These are phyloP conservation scores for Ypsolopha scabrella DNA, from an alignment of 2,888 invertebrate species.

Conservation along the genomic window DNA sequence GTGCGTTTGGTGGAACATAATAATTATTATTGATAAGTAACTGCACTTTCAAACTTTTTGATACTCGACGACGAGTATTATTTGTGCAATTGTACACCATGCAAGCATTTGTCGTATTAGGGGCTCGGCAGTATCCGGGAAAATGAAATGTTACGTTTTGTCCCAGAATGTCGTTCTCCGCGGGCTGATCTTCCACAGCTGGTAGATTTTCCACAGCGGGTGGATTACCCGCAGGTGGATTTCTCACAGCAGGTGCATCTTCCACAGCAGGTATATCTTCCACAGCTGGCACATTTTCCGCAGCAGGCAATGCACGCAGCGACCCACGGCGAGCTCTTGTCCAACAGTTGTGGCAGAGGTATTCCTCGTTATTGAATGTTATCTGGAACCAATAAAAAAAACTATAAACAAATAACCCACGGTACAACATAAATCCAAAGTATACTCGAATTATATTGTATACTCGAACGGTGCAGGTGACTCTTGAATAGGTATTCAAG, in stretches of 20 bases:
- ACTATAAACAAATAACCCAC: conserved; percentile 4
- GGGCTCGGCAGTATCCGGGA: conserved; percentile 5
- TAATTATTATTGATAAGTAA: conserved; percentile 5
- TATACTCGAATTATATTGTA: too few relatives aligned
- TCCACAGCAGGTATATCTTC: conserved; percentile 2
- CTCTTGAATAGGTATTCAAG: too few relatives aligned
- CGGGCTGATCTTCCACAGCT: conserved; percentile 3
- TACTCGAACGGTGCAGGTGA: too few relatives aligned
- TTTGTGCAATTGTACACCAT: conserved; percentile 4
- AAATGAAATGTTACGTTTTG: conserved; percentile 5
- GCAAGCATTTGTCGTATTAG: conserved; percentile 6
- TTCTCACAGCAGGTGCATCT: conserved; percentile 2
- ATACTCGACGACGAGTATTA: conserved; percentile 3
- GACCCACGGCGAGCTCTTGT: conserved; percentile 7
- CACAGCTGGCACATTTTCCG: background rate
- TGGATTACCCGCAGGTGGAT: conserved; percentile 3
- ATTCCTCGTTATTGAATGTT: conserved; percentile 7
- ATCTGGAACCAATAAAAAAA: conserved; percentile 6
- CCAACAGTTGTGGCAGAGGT: conserved; percentile 7
- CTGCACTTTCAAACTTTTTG: conserved; percentile 5
- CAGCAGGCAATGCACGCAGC: conserved; percentile 1
- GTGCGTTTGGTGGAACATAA: conserved; percentile 5
- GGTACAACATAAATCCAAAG: background rate
- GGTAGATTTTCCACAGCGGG: conserved; percentile 6
- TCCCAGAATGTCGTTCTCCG: background rate